Conservation (phyloP, 2,113 vertebrate genomes). For the Carassius auratus region DNA sequence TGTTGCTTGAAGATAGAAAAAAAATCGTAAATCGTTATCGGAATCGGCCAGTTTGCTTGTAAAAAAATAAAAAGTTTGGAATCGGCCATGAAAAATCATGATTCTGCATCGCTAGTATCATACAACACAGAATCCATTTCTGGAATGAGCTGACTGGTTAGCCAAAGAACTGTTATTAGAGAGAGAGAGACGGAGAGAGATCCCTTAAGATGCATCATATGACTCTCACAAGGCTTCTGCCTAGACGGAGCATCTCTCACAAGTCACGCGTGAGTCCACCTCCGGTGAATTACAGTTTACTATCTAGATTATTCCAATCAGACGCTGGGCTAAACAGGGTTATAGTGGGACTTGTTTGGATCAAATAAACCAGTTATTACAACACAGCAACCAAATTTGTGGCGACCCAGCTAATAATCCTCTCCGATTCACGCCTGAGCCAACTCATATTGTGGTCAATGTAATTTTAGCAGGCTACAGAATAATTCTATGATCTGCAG, state of each 20-base stretch:
- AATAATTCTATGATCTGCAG: background rate
- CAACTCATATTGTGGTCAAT: background rate
- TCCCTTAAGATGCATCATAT: slow-evolving; percentile 58
- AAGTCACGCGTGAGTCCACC: slow-evolving; percentile 11
- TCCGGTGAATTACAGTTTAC: slow-evolving; percentile 7
- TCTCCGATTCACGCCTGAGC: background rate
- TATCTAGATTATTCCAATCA: slow-evolving; percentile 9
- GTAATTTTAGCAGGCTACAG: background rate
- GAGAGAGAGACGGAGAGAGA: background rate
- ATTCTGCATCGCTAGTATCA: background rate
- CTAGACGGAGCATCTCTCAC: background rate
- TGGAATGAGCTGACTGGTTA: background rate
- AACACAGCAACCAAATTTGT: background rate
- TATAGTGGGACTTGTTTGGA: background rate
- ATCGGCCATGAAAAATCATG: no score
- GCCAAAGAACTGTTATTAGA: slow-evolving; percentile 5
- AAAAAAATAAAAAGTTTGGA: no score
- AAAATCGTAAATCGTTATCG: no score
- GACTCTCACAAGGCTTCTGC: slow-evolving; percentile 61
- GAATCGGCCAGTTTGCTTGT: no score
- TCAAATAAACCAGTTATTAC: slow-evolving; percentile 15
- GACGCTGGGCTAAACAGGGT: slow-evolving; percentile 7
- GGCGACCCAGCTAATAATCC: background rate
- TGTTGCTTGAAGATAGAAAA: no score
- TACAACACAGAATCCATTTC: background rate